A percentile compares a stretch with the other conserved stretches of the same genome.
Conservation (phyloP, 2,113 vertebrate genomes). For the Gnathonemus echidnorhynchus region DNA sequence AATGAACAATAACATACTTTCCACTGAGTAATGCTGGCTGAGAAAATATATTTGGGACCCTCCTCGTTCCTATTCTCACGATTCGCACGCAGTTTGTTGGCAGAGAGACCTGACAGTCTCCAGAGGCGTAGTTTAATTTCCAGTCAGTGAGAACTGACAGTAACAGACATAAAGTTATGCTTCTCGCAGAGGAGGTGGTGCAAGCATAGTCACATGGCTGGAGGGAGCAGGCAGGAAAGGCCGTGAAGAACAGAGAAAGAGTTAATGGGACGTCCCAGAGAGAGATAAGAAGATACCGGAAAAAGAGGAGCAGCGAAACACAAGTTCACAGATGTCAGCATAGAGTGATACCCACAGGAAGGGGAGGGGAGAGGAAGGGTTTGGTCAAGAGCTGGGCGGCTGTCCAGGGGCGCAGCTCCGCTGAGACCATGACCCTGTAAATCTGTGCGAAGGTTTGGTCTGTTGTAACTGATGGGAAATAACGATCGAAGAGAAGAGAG, state of each 20-base stretch:
- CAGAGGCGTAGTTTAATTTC: constrained; percentile 82
- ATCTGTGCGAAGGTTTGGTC: not conserved
- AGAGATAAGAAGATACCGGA: not conserved
- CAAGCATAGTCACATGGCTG: not conserved
- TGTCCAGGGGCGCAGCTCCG: not conserved
- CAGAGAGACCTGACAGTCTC: constrained; percentile 85
- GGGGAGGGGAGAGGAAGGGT: not conserved
- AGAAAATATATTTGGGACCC: constrained; percentile 1
- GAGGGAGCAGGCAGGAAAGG: not conserved
- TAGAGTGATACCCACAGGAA: not conserved
- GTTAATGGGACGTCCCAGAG: not conserved
- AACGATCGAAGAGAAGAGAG: not conserved
- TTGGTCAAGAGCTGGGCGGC: not conserved
- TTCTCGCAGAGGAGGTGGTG: constrained; percentile 80
- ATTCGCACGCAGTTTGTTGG: constrained; percentile 95
- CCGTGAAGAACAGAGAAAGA: not conserved
- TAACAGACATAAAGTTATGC: constrained; percentile 87
- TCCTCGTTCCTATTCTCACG: constrained; percentile 65
- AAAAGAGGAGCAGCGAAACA: not conserved
- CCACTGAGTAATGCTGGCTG: constrained; percentile 71
- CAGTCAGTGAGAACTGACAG: constrained; percentile 83
- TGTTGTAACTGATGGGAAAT: not conserved
- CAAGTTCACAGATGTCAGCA: not conserved
- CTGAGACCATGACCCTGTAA: not conserved
- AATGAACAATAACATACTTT: constrained; percentile 64